Percentiles rank a stretch among this genome's conserved stretches.
phyloP scores from a whole-genome alignment of 2,888 invertebrate genomes.

The Cephus pulcher region DNA sequence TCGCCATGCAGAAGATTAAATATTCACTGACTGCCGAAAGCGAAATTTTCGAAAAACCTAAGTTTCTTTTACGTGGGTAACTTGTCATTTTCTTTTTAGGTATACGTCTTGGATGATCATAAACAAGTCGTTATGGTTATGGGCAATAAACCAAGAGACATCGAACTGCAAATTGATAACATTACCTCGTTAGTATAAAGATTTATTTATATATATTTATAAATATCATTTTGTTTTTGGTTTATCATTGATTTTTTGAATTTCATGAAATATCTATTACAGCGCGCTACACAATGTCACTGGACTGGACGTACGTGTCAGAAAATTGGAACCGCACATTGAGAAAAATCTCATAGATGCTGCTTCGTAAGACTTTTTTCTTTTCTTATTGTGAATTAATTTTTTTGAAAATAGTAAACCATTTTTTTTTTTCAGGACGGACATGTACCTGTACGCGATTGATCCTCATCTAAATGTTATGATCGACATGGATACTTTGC shows the following conservation, averaged over 20 bases:
- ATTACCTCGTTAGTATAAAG: slow-evolving; percentile 72
- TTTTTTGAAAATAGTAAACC: slow-evolving; percentile 6
- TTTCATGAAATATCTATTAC: slow-evolving; percentile 34
- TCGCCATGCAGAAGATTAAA: neutral
- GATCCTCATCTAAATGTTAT: slow-evolving; percentile 85
- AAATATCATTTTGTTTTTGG: neutral
- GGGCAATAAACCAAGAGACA: slow-evolving; percentile 80
- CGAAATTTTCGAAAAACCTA: neutral
- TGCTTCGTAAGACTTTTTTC: slow-evolving; percentile 71
- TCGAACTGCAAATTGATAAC: slow-evolving; percentile 78
- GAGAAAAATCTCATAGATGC: slow-evolving; percentile 75
- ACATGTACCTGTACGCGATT: slow-evolving; percentile 87
- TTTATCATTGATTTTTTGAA: neutral
- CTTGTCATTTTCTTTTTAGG: slow-evolving; percentile 65
- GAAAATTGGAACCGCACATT: slow-evolving; percentile 81
- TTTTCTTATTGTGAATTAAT: slow-evolving; percentile 1
- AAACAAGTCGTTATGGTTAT: slow-evolving; percentile 85
- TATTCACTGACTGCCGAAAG: neutral
- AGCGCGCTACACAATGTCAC: slow-evolving; percentile 79
- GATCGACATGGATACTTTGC: slow-evolving; percentile 82
- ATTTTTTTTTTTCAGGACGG: slow-evolving; percentile 73
- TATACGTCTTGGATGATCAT: slow-evolving; percentile 84
- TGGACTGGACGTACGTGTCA: slow-evolving; percentile 81
- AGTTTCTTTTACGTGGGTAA: neutral
- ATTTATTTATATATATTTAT: neutral